A percentile compares a stretch with the other conserved stretches of the same genome.
phyloP scores from a whole-genome alignment of 1,140 invertebrate species.

The Megathymus violae region DNA sequence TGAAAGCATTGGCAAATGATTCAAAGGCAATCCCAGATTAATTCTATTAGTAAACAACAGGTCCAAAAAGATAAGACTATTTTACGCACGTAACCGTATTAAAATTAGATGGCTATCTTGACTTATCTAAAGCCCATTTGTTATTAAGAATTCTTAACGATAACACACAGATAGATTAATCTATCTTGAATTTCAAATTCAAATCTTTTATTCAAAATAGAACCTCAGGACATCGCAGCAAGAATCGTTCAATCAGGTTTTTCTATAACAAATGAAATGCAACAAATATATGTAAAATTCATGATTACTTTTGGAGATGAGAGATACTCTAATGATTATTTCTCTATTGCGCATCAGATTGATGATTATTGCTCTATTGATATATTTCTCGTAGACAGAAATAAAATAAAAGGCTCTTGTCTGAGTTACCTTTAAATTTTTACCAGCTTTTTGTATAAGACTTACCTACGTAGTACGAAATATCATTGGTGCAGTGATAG shows the following conservation, averaged over 20 bases:
- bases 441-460: too few relatives aligned
- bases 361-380: too few relatives aligned
- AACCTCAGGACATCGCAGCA: background rate
- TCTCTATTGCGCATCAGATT: too few relatives aligned
- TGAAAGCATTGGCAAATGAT: slow-evolving; percentile 30
- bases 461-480: too few relatives aligned
- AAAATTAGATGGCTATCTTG: slow-evolving; percentile 26
- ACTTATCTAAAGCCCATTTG: slow-evolving; percentile 24
- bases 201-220: slow-evolving; percentile 4
- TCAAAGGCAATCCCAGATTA: slow-evolving; percentile 25
- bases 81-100: slow-evolving; percentile 27
- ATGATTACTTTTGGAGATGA: too few relatives aligned
- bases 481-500: too few relatives aligned
- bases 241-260: background rate
- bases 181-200: slow-evolving; percentile 3
- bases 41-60: slow-evolving; percentile 30
- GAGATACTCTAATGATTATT: too few relatives aligned
- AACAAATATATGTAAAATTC: too few relatives aligned
- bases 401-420: too few relatives aligned
- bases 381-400: too few relatives aligned
- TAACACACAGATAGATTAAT: background rate
- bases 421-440: too few relatives aligned
- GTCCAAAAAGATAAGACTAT: slow-evolving; percentile 33
- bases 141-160: slow-evolving; percentile 17
- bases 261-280: background rate